These are phyloP conservation scores for Ethmia dodecea DNA, from an alignment of 2,888 invertebrate species.

Conservation along the genomic window DNA sequence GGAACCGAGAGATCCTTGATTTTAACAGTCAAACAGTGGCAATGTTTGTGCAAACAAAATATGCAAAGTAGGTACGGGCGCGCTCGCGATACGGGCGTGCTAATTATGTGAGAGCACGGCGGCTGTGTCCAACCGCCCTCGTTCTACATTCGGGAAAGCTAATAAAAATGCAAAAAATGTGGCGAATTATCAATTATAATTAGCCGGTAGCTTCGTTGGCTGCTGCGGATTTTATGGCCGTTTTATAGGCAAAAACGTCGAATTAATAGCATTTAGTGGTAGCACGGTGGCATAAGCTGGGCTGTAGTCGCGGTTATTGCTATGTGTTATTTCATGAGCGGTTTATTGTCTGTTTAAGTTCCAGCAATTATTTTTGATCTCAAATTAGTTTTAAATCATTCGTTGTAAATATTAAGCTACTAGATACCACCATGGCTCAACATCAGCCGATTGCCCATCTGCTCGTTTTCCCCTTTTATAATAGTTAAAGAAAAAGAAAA, in stretches of 20 bases:
- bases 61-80: constrained; percentile 71
- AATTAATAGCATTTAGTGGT: no score
- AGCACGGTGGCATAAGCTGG: no score
- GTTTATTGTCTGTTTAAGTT: no score
- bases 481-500: no score
- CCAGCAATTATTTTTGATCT: no score
- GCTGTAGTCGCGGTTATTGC: no score
- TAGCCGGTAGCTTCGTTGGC: constrained; percentile 28
- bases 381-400: no score
- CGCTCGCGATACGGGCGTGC: constrained; percentile 58
- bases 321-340: no score
- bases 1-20: constrained; percentile 58
- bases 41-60: constrained; percentile 71
- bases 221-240: background rate
- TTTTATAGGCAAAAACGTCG: background rate
- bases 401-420: no score
- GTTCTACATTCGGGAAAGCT: constrained; percentile 59
- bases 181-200: constrained; percentile 69
- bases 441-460: no score
- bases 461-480: no score
- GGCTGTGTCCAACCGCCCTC: constrained; percentile 44
- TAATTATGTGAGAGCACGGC: constrained; percentile 71
- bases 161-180: constrained; percentile 69
- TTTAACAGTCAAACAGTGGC: constrained; percentile 69
- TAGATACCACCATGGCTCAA: no score